Evolutionary conservation across 2,888 invertebrate genomes (phyloP).

Genomic region (Meteorus cinctellus): DNA sequence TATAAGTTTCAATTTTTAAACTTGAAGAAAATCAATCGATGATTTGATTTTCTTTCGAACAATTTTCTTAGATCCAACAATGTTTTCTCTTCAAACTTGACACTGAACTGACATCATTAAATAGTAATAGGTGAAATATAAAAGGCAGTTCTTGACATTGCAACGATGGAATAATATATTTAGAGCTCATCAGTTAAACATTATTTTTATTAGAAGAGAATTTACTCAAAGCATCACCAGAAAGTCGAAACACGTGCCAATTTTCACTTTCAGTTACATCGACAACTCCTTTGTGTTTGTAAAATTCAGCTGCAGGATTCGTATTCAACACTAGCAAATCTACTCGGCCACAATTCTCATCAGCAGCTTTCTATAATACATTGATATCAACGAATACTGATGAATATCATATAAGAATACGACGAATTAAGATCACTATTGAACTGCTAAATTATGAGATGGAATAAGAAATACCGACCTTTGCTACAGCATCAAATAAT

Average conservation of each 20-base stretch:
- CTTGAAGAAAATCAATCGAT: too few relatives aligned
- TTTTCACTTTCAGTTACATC: slow-evolving; percentile 80
- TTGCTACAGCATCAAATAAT: slow-evolving; percentile 80
- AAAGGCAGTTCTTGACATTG: background rate
- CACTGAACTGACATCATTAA: background rate
- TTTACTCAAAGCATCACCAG: slow-evolving; percentile 65
- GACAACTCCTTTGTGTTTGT: slow-evolving; percentile 80
- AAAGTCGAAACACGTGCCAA: slow-evolving; percentile 81
- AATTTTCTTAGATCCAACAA: background rate
- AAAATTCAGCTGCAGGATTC: slow-evolving; percentile 88
- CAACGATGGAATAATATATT: background rate
- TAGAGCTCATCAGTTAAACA: background rate
- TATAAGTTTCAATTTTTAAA: background rate
- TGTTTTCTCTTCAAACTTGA: background rate
- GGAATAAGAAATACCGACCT: slow-evolving; percentile 73
- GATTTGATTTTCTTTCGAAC: slow-evolving; percentile 34
- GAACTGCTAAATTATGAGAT: slow-evolving; percentile 6
- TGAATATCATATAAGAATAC: slow-evolving; percentile 1
- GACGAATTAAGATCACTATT: background rate
- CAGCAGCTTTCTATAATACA: slow-evolving; percentile 65
- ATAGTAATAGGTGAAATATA: background rate
- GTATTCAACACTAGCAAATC: slow-evolving; percentile 89
- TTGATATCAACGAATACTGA: background rate
- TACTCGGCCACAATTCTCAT: slow-evolving; percentile 78
- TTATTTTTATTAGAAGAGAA: slow-evolving; percentile 50